Evolutionary conservation across 2,888 invertebrate genomes (phyloP).

Genomic region (Prenolepis imparis): DNA sequence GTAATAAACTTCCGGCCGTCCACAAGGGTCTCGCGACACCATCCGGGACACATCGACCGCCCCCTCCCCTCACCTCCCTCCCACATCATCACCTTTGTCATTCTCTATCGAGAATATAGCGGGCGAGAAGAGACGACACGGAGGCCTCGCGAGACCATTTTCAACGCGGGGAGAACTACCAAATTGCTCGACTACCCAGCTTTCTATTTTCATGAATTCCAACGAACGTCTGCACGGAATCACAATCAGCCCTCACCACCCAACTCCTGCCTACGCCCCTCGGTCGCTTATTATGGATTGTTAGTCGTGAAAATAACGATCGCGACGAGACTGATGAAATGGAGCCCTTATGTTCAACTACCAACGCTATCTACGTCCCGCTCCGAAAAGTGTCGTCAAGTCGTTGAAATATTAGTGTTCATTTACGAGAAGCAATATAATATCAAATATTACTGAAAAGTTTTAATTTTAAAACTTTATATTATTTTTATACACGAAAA

Average conservation of each 20-base stretch:
- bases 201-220: slow-evolving; percentile 74
- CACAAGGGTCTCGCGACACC: slow-evolving; percentile 44
- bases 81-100: slow-evolving; percentile 66
- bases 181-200: slow-evolving; percentile 71
- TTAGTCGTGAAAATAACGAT: slow-evolving; percentile 66
- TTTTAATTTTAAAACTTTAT: neutral
- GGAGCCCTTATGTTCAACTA: slow-evolving; percentile 30
- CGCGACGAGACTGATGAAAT: slow-evolving; percentile 65
- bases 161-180: slow-evolving; percentile 62
- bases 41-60: slow-evolving; percentile 61
- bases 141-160: slow-evolving; percentile 77
- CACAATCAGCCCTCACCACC: slow-evolving; percentile 66
- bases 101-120: slow-evolving; percentile 71
- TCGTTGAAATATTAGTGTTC: slow-evolving; percentile 30
- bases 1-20: slow-evolving; percentile 75
- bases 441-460: neutral
- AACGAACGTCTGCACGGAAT: slow-evolving; percentile 73
- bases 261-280: neutral
- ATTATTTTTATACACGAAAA: neutral
- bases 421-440: slow-evolving; percentile 1
- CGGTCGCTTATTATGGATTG: slow-evolving; percentile 70
- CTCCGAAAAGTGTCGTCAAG: slow-evolving; percentile 17
- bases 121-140: slow-evolving; percentile 53
- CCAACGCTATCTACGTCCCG: neutral
- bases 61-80: neutral